Evolutionary conservation across 1,140 invertebrate genomes (phyloP).

Genomic region (Goniozus legneri): DNA sequence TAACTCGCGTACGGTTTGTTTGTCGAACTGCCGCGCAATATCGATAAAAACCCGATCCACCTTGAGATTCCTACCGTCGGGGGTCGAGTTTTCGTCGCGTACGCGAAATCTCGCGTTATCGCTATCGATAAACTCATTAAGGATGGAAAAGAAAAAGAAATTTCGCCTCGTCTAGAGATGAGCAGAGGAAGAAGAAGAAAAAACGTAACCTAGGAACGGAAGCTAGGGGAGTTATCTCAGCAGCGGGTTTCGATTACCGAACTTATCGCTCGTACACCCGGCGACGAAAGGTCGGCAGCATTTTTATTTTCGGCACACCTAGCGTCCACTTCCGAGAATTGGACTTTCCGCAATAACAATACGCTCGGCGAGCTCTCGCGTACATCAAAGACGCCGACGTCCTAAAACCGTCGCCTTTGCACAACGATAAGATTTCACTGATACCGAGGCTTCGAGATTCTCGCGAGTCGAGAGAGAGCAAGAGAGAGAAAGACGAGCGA

Average conservation of each 20-base stretch:
- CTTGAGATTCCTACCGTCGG: no score
- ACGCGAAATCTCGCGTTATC: slow-evolving; percentile 15
- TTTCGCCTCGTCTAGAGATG: no score
- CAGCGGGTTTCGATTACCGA: not conserved
- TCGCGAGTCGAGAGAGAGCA: no score
- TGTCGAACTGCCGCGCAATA: no score
- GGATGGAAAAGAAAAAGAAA: no score
- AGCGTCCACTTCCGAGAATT: slow-evolving; percentile 20
- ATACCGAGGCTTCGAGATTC: slow-evolving; percentile 14
- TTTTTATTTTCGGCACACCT: no score
- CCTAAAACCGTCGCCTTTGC: slow-evolving; percentile 18
- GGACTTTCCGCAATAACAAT: slow-evolving; percentile 26
- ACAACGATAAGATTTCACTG: slow-evolving; percentile 33
- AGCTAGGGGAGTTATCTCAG: not conserved
- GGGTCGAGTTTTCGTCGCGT: no score
- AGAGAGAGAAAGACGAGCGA: no score
- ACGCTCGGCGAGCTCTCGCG: slow-evolving; percentile 13
- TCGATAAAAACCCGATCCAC: no score
- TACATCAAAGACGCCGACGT: slow-evolving; percentile 25
- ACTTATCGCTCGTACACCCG: not conserved
- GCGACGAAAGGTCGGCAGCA: slow-evolving; percentile 25
- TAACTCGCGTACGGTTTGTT: no score
- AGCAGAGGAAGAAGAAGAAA: no score
- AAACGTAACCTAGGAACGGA: no score
- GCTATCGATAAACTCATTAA: slow-evolving; percentile 14